Percentiles rank a stretch among this genome's conserved stretches.
phyloP scores from a whole-genome alignment of 1,140 invertebrate genomes.

The Latrodectus geometricus region DNA sequence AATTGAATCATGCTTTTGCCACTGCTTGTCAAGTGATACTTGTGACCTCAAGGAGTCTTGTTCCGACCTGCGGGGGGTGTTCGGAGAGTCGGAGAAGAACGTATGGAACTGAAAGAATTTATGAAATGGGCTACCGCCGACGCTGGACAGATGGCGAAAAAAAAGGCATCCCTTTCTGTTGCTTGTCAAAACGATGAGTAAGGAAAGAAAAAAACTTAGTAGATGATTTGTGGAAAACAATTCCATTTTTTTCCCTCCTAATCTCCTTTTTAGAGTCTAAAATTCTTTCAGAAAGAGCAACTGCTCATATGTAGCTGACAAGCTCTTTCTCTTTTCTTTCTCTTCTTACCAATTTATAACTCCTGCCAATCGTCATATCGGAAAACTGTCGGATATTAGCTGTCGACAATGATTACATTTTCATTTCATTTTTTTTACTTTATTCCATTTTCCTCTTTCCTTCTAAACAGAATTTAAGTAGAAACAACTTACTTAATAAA shows the following conservation, averaged over 20 bases:
- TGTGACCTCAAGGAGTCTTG: slow-evolving; percentile 56
- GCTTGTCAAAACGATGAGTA: slow-evolving; percentile 22
- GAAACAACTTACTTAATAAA: no score
- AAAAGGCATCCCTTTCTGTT: background rate
- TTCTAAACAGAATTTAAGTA: no score
- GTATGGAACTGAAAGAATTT: slow-evolving; percentile 34
- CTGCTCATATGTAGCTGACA: background rate
- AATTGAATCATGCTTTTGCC: slow-evolving; percentile 58
- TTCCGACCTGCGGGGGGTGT: slow-evolving; percentile 25
- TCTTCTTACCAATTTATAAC: slow-evolving; percentile 14
- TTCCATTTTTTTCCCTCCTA: background rate
- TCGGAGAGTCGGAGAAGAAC: background rate
- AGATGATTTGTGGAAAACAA: slow-evolving; percentile 35
- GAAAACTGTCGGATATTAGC: background rate
- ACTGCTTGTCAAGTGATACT: slow-evolving; percentile 51
- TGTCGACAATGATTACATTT: background rate
- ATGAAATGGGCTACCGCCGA: slow-evolving; percentile 45
- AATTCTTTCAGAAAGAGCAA: background rate
- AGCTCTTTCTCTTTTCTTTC: slow-evolving; percentile 1
- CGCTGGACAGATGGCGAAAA: slow-evolving; percentile 34
- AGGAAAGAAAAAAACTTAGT: background rate
- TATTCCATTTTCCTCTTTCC: no score
- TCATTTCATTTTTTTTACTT: no score
- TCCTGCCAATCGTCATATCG: background rate
- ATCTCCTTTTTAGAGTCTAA: no score